phyloP scores from a whole-genome alignment of 2,888 invertebrate genomes.

The Platycnemis pennipes region DNA sequence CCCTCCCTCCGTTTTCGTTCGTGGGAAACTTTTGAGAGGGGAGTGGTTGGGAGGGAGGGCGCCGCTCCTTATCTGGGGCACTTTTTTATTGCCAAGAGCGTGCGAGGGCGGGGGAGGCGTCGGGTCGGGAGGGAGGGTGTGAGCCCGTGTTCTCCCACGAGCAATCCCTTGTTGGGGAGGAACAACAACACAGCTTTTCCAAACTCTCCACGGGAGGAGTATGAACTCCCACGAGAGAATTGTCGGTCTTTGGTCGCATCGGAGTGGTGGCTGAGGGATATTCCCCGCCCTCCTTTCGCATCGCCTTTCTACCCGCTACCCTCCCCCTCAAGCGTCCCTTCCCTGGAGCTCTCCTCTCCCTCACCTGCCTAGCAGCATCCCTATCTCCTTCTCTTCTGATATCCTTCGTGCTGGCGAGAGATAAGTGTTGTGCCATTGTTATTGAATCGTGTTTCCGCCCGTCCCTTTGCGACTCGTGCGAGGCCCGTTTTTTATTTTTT shows the following conservation, averaged over 20 bases:
- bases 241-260: slow-evolving; percentile 44
- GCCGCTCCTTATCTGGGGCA: slow-evolving; percentile 57
- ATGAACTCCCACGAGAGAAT: slow-evolving; percentile 53
- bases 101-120: background rate
- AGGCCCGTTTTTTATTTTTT: background rate
- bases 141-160: slow-evolving; percentile 45
- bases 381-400: background rate
- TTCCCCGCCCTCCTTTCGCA: background rate
- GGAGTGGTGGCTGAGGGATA: background rate
- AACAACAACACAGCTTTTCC: slow-evolving; percentile 40
- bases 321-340: background rate
- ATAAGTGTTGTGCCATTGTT: slow-evolving; percentile 3
- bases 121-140: background rate
- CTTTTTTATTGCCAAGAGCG: slow-evolving; percentile 62
- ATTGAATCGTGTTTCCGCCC: background rate
- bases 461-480: background rate
- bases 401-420: background rate
- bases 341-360: background rate
- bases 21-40: slow-evolving; percentile 29
- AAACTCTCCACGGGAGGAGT: slow-evolving; percentile 32
- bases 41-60: background rate
- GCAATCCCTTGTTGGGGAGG: slow-evolving; percentile 45
- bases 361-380: background rate
- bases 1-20: background rate
- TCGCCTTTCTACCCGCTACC: background rate